Base-by-base conservation (phyloP, 2,797 vertebrate species). In the Enteromius argenteus region DNA sequence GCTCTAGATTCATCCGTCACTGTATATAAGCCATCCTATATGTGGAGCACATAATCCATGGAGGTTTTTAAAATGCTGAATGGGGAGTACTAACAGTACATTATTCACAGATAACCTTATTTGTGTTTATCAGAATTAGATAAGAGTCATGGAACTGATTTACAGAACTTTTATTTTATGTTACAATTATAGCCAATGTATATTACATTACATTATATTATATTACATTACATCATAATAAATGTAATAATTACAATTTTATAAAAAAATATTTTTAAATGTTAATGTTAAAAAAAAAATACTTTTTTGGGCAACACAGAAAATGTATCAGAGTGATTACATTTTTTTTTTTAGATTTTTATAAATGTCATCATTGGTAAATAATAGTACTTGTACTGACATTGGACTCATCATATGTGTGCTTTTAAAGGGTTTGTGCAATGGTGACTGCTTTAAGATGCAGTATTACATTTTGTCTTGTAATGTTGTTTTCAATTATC, bases 401-500 rank as follows among this genome's bases (percentile, higher is more conserved):
- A 39, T 13, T 69, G 35, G 27, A 8, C n/a, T 68, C 21, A 71
- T 46, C 23, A 58, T 14, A 27, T 13, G 15, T 39, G 11, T 1
- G 10, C 27, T 27, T 71, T 69, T 67, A 35, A n/a, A 60, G 51
- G 13, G 21, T 32, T 72, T 32, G 23, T 62, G 13, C 37, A 81
- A 7, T 73, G 42, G n/a, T 8, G 51, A 39, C 37, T 81, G 37
- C 39, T 13, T 35, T 72, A 39, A 72, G 56, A 73, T 62, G n/a
- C 53, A n/a, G 53, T 56, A 60, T 35, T 44, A 71, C 5, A 60
- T 72, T 56, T 62, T 35, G 69, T 81, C 14, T 62, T 64, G 19
- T 81, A 81, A 73, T 73, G 69, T 46, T 72, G 79, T 73, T 81
- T 81, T 81, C 58, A 62, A 11, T 81, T 27, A 19, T 81, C 68